phyloP scores from a whole-genome alignment of 2,113 vertebrate species.

The Oryctolagus cuniculus region DNA sequence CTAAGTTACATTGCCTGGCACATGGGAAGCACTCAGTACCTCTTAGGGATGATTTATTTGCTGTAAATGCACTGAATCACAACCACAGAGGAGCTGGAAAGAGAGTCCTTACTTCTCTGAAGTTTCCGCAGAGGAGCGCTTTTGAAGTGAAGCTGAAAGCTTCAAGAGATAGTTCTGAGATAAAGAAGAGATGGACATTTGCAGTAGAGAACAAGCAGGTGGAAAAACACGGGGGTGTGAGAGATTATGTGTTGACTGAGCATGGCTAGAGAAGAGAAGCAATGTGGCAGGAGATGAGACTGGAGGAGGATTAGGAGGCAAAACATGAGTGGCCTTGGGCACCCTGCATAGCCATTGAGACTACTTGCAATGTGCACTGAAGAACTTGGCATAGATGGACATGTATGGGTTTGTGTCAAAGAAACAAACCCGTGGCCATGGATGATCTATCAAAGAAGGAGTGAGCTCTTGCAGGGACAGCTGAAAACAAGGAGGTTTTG shows the following conservation, averaged over 20 bases:
- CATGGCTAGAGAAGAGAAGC: not conserved
- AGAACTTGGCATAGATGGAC: not conserved
- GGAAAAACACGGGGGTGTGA: not conserved
- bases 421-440: not conserved
- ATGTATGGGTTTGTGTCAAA: not conserved
- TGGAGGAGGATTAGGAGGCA: not conserved
- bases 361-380: not conserved
- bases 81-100: not conserved
- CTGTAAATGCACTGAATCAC: not conserved
- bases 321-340: not conserved
- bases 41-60: not conserved
- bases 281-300: not conserved
- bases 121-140: not conserved
- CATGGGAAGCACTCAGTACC: not conserved
- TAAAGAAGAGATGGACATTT: not conserved
- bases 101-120: not conserved
- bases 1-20: not conserved
- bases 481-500: not conserved
- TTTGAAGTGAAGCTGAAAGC: not conserved
- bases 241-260: not conserved
- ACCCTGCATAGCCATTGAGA: not conserved
- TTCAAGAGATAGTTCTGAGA: not conserved
- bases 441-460: not conserved
- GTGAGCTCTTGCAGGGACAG: not conserved
- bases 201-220: not conserved